These are phyloP conservation scores for Cochlearius cochlearius DNA, from an alignment of 2,113 vertebrate genomes.

Conservation along the genomic window DNA sequence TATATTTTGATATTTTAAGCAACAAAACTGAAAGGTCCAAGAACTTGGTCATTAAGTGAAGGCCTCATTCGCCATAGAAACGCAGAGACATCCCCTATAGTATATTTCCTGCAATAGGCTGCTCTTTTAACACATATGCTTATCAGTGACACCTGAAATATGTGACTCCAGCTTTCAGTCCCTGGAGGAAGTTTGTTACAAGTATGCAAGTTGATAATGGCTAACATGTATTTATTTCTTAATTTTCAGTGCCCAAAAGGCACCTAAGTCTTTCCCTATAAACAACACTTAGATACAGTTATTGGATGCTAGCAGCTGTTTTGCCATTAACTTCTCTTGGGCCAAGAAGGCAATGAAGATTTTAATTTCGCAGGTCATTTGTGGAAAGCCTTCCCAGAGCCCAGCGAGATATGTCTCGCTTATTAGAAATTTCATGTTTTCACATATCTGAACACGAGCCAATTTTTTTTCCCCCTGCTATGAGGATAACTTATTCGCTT, in stretches of 20 bases:
- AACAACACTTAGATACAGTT: not conserved
- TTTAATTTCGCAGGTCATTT: slow-evolving; percentile 9
- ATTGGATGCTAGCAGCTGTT: not conserved
- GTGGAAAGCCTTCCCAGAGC: not conserved
- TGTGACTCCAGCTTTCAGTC: not conserved
- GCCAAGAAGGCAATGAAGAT: not conserved
- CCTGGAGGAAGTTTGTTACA: not conserved
- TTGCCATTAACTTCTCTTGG: not conserved
- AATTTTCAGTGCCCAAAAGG: not conserved
- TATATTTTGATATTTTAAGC: not conserved
- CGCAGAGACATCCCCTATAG: not conserved
- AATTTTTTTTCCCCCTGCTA: not conserved
- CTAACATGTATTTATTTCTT: not conserved
- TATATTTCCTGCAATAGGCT: not conserved
- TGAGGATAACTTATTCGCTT: not conserved
- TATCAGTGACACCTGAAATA: slow-evolving; percentile 9
- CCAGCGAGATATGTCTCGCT: rapidly evolving
- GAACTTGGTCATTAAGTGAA: not conserved
- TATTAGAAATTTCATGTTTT: not conserved
- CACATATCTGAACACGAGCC: not conserved
- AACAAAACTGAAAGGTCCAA: not conserved
- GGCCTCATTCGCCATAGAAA: not conserved
- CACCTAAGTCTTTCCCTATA: not conserved
- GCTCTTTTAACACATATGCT: not conserved
- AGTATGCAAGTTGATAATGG: not conserved